Conservation (phyloP, 2,888 invertebrate genomes). For the Acanthosepion lycidas region DNA sequence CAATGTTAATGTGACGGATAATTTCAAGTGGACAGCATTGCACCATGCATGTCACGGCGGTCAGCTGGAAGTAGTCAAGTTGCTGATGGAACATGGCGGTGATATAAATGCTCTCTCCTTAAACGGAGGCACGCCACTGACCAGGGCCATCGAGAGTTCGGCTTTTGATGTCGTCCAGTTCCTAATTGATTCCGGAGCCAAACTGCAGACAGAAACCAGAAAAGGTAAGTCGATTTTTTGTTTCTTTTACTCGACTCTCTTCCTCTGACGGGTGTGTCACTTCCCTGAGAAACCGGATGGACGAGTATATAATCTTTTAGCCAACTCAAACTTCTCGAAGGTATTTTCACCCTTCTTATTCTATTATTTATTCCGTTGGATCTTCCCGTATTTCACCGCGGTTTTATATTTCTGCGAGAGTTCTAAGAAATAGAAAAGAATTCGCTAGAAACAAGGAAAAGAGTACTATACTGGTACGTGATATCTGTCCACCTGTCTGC, state of each 20-base stretch:
- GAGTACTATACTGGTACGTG: too few species aligned
- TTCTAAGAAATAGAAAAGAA: too few species aligned
- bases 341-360: too few species aligned
- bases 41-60: constrained; percentile 75
- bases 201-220: constrained; percentile 72
- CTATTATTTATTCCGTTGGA: too few species aligned
- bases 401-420: too few species aligned
- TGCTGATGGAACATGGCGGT: constrained; percentile 72
- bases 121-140: constrained; percentile 74
- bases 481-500: too few species aligned
- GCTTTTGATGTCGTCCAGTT: constrained; percentile 71
- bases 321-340: too few species aligned
- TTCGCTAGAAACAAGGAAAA: too few species aligned
- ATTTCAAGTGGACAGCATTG: constrained; percentile 75
- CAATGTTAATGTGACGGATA: constrained; percentile 72
- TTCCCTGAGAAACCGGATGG: too few species aligned
- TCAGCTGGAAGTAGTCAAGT: constrained; percentile 72
- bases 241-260: neutral
- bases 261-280: neutral
- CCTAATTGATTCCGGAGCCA: constrained; percentile 72
- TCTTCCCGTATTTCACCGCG: too few species aligned
- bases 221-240: constrained; percentile 65
- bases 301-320: too few species aligned
- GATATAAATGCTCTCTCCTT: constrained; percentile 72
- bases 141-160: constrained; percentile 74